phyloP scores from a whole-genome alignment of 37 sponge, comb jelly and placozoan species.

The Halichondria panicea region DNA sequence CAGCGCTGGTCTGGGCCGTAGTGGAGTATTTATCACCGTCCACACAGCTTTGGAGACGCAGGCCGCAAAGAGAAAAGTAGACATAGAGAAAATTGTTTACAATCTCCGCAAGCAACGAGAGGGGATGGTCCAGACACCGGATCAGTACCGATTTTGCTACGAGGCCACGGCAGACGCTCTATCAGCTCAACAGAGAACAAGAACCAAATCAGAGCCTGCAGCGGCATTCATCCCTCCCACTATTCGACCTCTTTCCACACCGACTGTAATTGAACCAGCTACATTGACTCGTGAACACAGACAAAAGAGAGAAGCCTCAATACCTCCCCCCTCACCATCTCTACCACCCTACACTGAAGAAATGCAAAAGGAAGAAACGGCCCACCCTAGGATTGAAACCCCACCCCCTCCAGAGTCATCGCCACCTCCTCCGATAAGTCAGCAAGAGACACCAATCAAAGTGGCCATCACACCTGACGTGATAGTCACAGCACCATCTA shows the following conservation, averaged over 20 bases:
- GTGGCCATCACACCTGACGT: not conserved
- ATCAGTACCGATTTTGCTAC: conserved; percentile 64
- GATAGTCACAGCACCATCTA: not conserved
- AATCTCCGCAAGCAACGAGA: conserved; percentile 51
- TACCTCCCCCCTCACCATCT: conserved; percentile 34
- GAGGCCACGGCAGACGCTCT: conserved; percentile 54
- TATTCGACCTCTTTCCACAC: not conserved
- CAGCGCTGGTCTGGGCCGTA: conserved; percentile 60
- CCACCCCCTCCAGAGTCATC: conserved; percentile 22
- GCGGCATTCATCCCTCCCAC: conserved; percentile 4
- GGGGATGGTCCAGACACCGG: conserved; percentile 53
- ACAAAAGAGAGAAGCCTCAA: conserved; percentile 10
- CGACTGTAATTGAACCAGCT: not conserved
- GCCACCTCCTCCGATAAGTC: conserved; percentile 18
- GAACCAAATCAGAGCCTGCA: not conserved
- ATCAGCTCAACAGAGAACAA: not conserved
- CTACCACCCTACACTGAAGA: conserved; percentile 1
- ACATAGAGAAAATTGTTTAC: conserved; percentile 37
- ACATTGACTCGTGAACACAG: not conserved
- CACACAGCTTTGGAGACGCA: conserved; percentile 36
- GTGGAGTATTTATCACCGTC: conserved; percentile 48
- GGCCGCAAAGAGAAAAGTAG: conserved; percentile 13
- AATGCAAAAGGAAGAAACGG: not conserved
- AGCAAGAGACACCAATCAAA: conserved; percentile 14
- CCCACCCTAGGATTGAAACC: not conserved